Conservation (phyloP, 2,797 vertebrate genomes). For the Sebastes matsubarae region DNA sequence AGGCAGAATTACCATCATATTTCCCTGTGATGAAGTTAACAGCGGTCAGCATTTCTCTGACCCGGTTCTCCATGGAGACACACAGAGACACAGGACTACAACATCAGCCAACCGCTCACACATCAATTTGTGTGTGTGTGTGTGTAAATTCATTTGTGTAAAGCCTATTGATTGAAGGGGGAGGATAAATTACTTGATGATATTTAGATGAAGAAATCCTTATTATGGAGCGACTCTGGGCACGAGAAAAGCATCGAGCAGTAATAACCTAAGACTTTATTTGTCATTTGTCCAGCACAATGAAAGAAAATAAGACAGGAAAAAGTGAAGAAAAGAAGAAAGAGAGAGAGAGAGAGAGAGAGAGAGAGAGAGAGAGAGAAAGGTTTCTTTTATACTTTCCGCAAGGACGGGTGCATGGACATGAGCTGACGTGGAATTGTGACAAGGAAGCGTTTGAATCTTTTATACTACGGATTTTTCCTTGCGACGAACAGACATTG, state of each 20-base stretch:
- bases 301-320: neutral
- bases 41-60: slow-evolving; percentile 23
- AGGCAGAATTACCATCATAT: slow-evolving; percentile 33
- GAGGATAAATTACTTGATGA: slow-evolving; percentile 90
- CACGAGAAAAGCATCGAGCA: slow-evolving; percentile 78
- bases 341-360: neutral
- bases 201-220: slow-evolving; percentile 93
- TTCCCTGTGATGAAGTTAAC: slow-evolving; percentile 18
- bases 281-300: slow-evolving; percentile 84
- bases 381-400: fast-evolving
- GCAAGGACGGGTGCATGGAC: too few species aligned
- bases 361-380: too few species aligned
- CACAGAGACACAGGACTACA: slow-evolving; percentile 10
- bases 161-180: slow-evolving; percentile 87
- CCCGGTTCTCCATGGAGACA: slow-evolving; percentile 12
- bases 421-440: too few species aligned
- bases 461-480: too few species aligned
- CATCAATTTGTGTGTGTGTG: slow-evolving; percentile 5
- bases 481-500: too few species aligned
- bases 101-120: slow-evolving; percentile 19
- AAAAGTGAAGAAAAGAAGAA: neutral
- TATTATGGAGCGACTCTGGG: slow-evolving; percentile 87
- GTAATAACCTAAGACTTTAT: slow-evolving; percentile 89
- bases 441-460: too few species aligned
- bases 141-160: slow-evolving; percentile 28